phyloP scores from a whole-genome alignment of 2,797 vertebrate genomes.

The Sebastes vulpes region DNA sequence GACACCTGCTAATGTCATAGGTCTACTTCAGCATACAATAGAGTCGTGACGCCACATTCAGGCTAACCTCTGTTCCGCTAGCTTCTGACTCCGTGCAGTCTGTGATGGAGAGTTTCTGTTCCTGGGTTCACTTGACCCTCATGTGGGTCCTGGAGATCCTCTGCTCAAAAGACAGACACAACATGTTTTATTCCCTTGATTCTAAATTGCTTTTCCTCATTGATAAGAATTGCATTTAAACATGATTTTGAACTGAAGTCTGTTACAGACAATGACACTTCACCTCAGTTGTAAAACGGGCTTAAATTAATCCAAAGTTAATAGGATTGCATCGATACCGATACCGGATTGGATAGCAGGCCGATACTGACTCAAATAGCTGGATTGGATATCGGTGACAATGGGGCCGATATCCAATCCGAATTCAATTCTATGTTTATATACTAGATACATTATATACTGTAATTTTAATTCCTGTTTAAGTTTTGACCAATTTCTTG shows the following conservation, averaged over 20 bases:
- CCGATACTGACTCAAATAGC: too few species aligned
- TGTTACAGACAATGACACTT: neutral
- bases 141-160: neutral
- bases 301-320: neutral
- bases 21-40: neutral
- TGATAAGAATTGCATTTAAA: neutral
- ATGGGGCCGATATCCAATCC: too few species aligned
- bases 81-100: neutral
- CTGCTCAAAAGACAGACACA: neutral
- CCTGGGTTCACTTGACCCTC: neutral
- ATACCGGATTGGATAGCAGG: too few species aligned
- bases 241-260: neutral
- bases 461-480: too few species aligned
- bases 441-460: too few species aligned
- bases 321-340: too few species aligned
- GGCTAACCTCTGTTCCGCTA: neutral
- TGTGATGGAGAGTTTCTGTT: neutral
- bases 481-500: too few species aligned
- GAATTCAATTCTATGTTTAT: too few species aligned
- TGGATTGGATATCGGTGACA: too few species aligned
- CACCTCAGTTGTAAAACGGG: neutral
- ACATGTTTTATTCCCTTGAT: neutral
- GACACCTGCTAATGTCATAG: conserved; percentile 40
- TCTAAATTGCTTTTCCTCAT: neutral
- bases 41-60: neutral